Evolutionary conservation across 2,113 vertebrate genomes (phyloP).

Genomic region (Gymnarchus niloticus): DNA sequence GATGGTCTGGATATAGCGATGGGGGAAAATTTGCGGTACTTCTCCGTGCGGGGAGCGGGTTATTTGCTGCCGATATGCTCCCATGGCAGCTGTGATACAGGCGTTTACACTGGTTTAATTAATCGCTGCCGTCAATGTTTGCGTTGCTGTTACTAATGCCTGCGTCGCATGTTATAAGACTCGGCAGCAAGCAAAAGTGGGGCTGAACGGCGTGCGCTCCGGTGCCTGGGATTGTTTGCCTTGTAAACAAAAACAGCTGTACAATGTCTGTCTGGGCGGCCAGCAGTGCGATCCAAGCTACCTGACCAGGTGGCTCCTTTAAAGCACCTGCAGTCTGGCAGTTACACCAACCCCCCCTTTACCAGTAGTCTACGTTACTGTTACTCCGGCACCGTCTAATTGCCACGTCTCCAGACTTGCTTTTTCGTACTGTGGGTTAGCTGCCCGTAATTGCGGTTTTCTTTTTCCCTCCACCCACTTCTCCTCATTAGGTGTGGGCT

Average conservation of each 20-base stretch:
- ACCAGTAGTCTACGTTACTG: background rate
- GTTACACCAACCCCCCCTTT: background rate
- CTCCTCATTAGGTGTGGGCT: slow-evolving; percentile 17
- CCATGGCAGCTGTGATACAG: background rate
- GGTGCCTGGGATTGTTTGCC: slow-evolving; percentile 36
- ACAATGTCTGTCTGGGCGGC: background rate
- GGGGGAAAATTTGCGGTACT: background rate
- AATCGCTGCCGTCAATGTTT: background rate
- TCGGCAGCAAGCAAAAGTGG: slow-evolving; percentile 1
- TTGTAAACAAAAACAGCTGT: slow-evolving; percentile 34
- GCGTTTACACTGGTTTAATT: slow-evolving; percentile 9
- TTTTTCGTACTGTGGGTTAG: background rate
- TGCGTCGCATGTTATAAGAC: background rate
- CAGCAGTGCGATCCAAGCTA: background rate
- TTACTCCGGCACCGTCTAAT: background rate
- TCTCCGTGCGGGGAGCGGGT: background rate
- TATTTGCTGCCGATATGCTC: background rate
- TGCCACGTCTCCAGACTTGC: background rate
- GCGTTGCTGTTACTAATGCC: background rate
- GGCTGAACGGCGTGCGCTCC: slow-evolving; percentile 12
- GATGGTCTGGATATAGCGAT: background rate
- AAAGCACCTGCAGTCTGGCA: slow-evolving; percentile 42
- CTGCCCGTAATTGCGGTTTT: slow-evolving; percentile 32
- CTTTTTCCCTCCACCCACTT: background rate
- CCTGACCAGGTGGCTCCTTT: slow-evolving; percentile 42